phyloP scores from a whole-genome alignment of 2,797 vertebrate genomes.

The Hoplostethus atlanticus region DNA sequence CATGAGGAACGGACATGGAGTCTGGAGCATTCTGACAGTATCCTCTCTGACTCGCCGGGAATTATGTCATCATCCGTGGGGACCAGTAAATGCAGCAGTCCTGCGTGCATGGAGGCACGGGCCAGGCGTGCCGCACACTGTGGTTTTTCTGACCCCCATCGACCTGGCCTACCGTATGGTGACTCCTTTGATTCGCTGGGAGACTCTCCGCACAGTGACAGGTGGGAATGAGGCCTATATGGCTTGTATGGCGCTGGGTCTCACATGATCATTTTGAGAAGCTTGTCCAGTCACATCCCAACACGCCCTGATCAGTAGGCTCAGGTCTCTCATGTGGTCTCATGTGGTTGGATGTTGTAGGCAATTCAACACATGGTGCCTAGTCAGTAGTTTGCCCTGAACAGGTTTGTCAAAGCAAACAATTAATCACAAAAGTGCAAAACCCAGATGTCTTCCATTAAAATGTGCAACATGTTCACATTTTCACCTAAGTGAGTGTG shows the following conservation, averaged over 20 bases:
- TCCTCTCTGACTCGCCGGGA: constrained; percentile 95
- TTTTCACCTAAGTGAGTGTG: no score
- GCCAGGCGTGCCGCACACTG: constrained; percentile 91
- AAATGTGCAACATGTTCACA: no score
- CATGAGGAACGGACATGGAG: constrained; percentile 97
- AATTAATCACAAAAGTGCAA: neutral
- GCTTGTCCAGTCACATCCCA: constrained; percentile 30
- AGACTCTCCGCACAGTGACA: constrained; percentile 97
- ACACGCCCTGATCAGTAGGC: no score
- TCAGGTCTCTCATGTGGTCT: no score
- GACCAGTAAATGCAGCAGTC: constrained; percentile 99
- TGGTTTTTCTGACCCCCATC: constrained; percentile 88
- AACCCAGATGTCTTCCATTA: no score
- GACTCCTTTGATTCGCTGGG: constrained; percentile 96
- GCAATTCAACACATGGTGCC: neutral
- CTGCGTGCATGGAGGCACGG: constrained; percentile 94
- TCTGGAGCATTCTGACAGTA: constrained; percentile 93
- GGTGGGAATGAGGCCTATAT: constrained; percentile 81
- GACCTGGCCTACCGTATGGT: constrained; percentile 88
- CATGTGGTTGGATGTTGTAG: neutral
- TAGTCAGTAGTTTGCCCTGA: neutral
- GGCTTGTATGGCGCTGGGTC: constrained; percentile 38
- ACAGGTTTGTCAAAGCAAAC: neutral
- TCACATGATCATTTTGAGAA: constrained; percentile 57
- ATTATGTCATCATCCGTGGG: constrained; percentile 96